Percentiles rank a stretch among this genome's conserved stretches.
Conservation (phyloP, 1,140 invertebrate genomes). For the Psix sp. region DNA sequence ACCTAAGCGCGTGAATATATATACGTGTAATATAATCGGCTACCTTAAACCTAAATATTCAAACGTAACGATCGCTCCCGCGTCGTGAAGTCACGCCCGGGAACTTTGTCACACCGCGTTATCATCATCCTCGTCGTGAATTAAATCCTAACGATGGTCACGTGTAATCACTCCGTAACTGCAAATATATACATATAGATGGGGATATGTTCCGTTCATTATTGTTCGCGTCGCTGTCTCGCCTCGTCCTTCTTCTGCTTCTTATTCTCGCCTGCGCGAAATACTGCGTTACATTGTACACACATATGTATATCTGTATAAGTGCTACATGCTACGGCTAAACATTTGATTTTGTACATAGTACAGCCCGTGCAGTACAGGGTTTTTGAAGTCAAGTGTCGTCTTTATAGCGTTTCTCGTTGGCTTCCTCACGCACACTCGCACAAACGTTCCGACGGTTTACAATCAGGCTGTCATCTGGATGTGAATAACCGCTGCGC, state of each 20-base stretch:
- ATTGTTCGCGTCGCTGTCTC: slow-evolving; percentile 38
- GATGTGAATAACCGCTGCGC: slow-evolving; percentile 5
- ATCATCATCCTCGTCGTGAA: too few species aligned
- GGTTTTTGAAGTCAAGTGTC: slow-evolving; percentile 40
- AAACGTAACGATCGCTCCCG: slow-evolving; percentile 34
- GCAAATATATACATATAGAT: slow-evolving; percentile 76
- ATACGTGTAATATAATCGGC: slow-evolving; percentile 13
- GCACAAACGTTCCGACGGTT: too few species aligned
- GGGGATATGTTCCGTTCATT: slow-evolving; percentile 71
- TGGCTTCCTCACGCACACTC: slow-evolving; percentile 8
- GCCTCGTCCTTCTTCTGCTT: slow-evolving; percentile 2
- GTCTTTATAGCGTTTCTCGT: slow-evolving; percentile 34
- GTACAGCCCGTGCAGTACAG: slow-evolving; percentile 58
- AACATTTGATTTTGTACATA: slow-evolving; percentile 74
- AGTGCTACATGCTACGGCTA: slow-evolving; percentile 69
- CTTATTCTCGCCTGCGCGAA: slow-evolving; percentile 61
- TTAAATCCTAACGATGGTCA: too few species aligned
- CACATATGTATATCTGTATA: slow-evolving; percentile 55
- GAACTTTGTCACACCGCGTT: too few species aligned
- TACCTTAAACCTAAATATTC: slow-evolving; percentile 62
- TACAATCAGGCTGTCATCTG: slow-evolving; percentile 8
- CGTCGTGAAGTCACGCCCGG: too few species aligned
- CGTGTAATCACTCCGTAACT: slow-evolving; percentile 66
- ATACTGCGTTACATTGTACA: slow-evolving; percentile 67
- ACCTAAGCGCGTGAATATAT: slow-evolving; percentile 4